Evolutionary conservation across 30 jellyfish, hydroid and myxozoan species (phyloP).

Genomic region (Aurelia coerulea): DNA sequence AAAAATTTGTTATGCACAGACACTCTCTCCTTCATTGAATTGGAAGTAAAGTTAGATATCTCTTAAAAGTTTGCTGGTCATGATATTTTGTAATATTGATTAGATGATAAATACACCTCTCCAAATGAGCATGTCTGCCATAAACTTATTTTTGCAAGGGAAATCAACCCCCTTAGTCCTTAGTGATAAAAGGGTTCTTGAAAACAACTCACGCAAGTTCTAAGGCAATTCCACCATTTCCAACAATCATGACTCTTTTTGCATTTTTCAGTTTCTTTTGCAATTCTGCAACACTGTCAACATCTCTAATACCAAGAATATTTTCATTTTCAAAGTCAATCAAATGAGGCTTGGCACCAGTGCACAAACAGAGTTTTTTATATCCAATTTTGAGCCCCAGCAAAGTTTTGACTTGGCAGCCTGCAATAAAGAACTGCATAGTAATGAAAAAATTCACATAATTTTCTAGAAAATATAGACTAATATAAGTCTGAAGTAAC

Average conservation of each 20-base stretch:
- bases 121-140: too few species aligned
- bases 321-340: slow-evolving; percentile 48
- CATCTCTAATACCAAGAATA: slow-evolving; percentile 86
- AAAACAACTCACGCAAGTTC: slow-evolving; percentile 86
- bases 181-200: too few species aligned
- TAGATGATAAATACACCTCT: too few species aligned
- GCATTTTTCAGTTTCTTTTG: slow-evolving; percentile 66
- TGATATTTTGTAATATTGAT: too few species aligned
- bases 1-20: too few species aligned
- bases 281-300: slow-evolving; percentile 86
- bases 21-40: too few species aligned
- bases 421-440: slow-evolving; percentile 21
- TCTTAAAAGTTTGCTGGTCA: too few species aligned
- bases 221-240: slow-evolving; percentile 99
- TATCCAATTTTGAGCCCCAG: slow-evolving; percentile 35
- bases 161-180: too few species aligned
- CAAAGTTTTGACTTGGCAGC: slow-evolving; percentile 10
- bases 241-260: slow-evolving; percentile 75
- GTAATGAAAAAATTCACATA: too few species aligned
- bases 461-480: background rate
- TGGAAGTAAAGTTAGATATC: too few species aligned
- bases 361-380: slow-evolving; percentile 77
- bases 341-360: slow-evolving; percentile 93
- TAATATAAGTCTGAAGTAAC: too few species aligned
- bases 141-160: too few species aligned